Conservation (phyloP, 2,797 vertebrate genomes). For the Petrocephalus schoutedeni region DNA sequence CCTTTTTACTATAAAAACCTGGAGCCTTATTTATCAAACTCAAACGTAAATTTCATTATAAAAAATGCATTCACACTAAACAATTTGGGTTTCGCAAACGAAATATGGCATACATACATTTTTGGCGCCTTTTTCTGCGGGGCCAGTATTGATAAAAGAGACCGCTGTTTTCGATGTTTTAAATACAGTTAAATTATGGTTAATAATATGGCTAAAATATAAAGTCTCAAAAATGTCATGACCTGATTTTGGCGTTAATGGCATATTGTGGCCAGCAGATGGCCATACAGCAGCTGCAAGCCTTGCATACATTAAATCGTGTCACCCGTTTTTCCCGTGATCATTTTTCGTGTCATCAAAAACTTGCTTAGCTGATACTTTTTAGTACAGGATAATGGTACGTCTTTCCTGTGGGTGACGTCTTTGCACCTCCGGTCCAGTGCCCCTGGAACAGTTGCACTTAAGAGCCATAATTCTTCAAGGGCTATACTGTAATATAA, state of each 20-base stretch:
- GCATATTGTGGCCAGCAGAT: neutral
- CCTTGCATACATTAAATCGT: neutral
- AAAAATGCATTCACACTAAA: neutral
- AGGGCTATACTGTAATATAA: neutral
- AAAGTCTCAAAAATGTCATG: neutral
- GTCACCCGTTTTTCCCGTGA: neutral
- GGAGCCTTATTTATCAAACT: neutral
- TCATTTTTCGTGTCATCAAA: neutral
- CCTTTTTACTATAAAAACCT: neutral
- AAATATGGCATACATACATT: neutral
- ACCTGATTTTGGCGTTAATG: neutral
- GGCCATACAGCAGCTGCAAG: neutral
- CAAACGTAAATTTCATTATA: neutral
- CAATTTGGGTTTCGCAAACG: neutral
- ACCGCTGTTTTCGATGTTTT: neutral
- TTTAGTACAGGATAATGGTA: neutral
- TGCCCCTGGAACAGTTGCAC: neutral
- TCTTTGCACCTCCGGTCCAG: neutral
- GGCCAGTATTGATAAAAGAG: neutral
- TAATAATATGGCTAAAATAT: neutral
- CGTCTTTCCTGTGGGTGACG: neutral
- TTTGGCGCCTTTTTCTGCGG: neutral
- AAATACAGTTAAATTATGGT: neutral
- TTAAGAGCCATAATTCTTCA: neutral
- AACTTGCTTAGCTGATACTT: neutral